phyloP scores from a whole-genome alignment of 1,140 invertebrate genomes.

The Ctenoplectra terminalis region DNA sequence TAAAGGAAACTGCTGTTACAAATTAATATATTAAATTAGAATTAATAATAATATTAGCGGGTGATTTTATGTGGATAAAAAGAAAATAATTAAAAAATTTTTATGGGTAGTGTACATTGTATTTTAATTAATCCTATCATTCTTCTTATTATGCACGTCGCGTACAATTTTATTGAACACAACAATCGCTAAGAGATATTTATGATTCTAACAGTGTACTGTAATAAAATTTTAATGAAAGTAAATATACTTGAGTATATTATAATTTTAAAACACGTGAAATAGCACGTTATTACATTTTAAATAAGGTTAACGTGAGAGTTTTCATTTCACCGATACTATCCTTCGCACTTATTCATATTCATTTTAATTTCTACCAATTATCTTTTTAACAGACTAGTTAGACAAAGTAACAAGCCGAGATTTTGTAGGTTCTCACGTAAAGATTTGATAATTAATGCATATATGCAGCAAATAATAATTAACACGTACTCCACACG shows the following conservation, averaged over 20 bases:
- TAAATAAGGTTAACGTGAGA: neutral
- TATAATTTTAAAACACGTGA: neutral
- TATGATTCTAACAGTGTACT: too few species aligned
- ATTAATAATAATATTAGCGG: too few species aligned
- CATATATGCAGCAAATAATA: neutral
- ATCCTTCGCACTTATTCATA: neutral
- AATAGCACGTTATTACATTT: neutral
- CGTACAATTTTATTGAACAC: too few species aligned
- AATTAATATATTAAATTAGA: too few species aligned
- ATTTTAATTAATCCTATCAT: too few species aligned
- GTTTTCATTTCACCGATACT: neutral
- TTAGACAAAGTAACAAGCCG: neutral
- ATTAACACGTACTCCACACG: neutral
- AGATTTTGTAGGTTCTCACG: neutral
- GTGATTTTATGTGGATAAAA: too few species aligned
- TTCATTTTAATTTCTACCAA: neutral
- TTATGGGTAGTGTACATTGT: too few species aligned
- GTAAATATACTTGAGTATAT: neutral
- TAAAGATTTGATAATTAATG: neutral
- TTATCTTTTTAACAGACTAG: neutral
- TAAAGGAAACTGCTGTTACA: too few species aligned
- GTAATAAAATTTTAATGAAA: neutral
- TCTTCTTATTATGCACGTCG: too few species aligned
- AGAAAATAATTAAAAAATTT: too few species aligned
- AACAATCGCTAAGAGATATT: too few species aligned